Base-by-base conservation (phyloP, 2,888 invertebrate species). In the Pollenia amentaria region DNA sequence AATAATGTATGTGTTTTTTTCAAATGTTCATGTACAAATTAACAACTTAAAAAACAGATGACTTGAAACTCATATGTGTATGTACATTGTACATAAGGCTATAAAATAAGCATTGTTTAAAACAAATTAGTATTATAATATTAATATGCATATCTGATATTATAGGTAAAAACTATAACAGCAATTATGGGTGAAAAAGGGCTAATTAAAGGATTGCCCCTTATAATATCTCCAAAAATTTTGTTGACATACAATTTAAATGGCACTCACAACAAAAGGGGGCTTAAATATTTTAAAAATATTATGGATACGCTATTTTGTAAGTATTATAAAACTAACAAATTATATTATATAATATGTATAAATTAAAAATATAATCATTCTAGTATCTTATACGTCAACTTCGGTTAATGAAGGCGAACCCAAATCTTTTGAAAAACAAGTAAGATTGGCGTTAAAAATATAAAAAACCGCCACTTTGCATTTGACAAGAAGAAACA, bases 391-490 rank as follows among this genome's bases (percentile, higher is more conserved):
- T 1, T 51, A 51, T 51, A 51, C 51, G 57, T 60, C 21, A 29
- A 29, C 38, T 0, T 29, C 60, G 14, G 18, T 64, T 42, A 42
- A 64, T 14, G n/a, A 42, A 64, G 14, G 10, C 1, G 44, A 64
- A 18, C 64, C 64, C 1, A 10, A 42, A 16, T 18, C 10, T 42
- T 64, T 64, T 44, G 64, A 64, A 9, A 44, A 16, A 3, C n/a
- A 64, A 44, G 11, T 64, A 6, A 64, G 64, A 64, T 12, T 18
- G 10, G 64, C 64, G 10, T 64, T 18, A 44, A 42, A 64, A 16
- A 64, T 16, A 14, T 18, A 4, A 40, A 62, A 62, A 62, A 62
- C n/a, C 60, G 60, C 6, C 60, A 62, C 14, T 62, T 62, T 40
- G 40, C 14, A 14, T 10, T n/a, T n/a, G 3, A 14, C 3, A 8